Conservation (phyloP, 92 coral and sea anemone species). For the Palythoa caribaeorum region DNA sequence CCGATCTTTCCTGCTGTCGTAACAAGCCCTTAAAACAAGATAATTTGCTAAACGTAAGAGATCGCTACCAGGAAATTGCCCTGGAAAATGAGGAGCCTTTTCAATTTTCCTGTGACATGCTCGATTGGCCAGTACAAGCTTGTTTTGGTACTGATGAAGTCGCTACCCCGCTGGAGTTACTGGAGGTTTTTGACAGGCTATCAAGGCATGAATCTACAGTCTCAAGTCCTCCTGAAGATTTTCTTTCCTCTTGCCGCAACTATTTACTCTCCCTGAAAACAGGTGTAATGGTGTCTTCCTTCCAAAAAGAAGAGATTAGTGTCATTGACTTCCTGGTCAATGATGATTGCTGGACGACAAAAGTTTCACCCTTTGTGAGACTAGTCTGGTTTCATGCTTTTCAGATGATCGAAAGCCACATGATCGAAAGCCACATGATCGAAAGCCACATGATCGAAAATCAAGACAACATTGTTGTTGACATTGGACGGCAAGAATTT, state of each 20-base stretch:
- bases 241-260: constrained; percentile 22
- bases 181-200: constrained; percentile 33
- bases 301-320: background rate
- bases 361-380: background rate
- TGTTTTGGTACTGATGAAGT: background rate
- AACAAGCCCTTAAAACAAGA: no score
- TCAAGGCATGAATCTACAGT: constrained; percentile 39
- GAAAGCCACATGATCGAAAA: background rate
- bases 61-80: no score
- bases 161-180: background rate
- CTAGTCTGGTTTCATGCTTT: background rate
- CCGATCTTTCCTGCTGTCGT: background rate
- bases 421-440: background rate
- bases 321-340: background rate
- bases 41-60: no score
- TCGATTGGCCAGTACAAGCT: background rate
- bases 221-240: constrained; percentile 41
- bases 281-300: background rate
- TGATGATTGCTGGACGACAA: background rate
- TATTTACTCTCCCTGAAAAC: constrained; percentile 17
- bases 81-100: no score
- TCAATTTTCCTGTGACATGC: background rate
- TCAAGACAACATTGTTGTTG: background rate
- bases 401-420: background rate
- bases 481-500: background rate